These are phyloP conservation scores for Cairina moschata DNA, from an alignment of 2,113 vertebrate species.

Conservation along the genomic window DNA sequence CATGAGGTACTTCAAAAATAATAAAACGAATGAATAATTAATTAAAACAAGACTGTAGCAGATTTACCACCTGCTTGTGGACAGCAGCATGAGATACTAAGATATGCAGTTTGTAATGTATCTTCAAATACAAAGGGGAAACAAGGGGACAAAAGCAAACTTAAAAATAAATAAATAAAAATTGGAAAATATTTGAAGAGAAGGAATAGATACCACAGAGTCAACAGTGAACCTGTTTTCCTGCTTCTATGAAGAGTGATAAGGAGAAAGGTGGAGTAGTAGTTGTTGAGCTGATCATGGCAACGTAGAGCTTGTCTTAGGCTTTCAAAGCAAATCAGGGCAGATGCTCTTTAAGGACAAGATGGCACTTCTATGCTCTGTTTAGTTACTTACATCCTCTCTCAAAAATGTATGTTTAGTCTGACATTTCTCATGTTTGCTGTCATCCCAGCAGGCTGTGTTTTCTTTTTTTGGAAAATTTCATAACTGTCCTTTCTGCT, in stretches of 20 bases:
- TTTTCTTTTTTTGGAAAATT: constrained; percentile 51
- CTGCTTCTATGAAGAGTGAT: not conserved
- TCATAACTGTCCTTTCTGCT: constrained; percentile 17
- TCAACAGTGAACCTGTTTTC: not conserved
- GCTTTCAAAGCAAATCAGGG: not conserved
- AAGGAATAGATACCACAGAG: not conserved
- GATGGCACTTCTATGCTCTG: not conserved
- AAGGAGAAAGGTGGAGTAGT: not conserved
- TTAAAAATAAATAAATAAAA: not conserved
- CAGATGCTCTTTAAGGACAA: constrained; percentile 27
- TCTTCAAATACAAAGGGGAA: not conserved
- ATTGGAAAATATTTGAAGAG: not conserved
- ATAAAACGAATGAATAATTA: not conserved
- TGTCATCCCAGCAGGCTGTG: constrained; percentile 25
- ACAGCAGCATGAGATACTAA: not conserved
- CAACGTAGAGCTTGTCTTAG: not conserved
- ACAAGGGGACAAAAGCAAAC: not conserved
- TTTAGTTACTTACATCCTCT: constrained; percentile 40
- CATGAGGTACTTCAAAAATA: not conserved
- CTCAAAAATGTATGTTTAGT: constrained; percentile 68
- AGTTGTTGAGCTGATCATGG: not conserved
- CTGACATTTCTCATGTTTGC: constrained; percentile 50
- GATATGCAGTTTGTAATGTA: not conserved
- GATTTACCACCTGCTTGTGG: not conserved
- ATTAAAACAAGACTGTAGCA: not conserved